Base-by-base conservation (phyloP, 35 echinoderm and acorn worm species). In the Acanthaster planci region DNA sequence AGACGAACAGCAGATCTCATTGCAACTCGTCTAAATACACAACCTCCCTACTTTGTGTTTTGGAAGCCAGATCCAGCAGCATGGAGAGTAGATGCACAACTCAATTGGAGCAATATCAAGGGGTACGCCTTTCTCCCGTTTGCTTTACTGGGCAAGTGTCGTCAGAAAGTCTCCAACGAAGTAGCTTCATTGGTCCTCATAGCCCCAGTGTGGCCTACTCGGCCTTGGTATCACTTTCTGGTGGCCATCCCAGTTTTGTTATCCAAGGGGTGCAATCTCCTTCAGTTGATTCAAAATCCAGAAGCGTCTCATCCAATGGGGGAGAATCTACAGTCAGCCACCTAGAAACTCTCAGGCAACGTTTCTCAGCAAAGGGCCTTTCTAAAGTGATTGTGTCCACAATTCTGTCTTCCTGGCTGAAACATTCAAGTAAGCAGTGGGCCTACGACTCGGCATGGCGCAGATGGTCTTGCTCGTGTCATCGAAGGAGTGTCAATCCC, bases 101-200 rank as follows among this genome's bases (percentile, higher is more conserved):
- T 34, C n/a, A 21, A 50, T 19, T 86, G 89, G 82, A 22, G 15
- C 7, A 54, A 79, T 10, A 23, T 55, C 19, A 30, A 30, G 23
- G 52, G 27, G 16, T 91, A 86, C 60, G 82, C 89, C 8, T 91
- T 91, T 31, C 89, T 77, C 19, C 89, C 83, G 5, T 91, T 91
- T 47, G 53, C n/a, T 26, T 76, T 85, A 1, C 50, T 91, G 7
- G 7, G 35, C 14, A 76, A 37, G 27, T 76, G 39, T 40, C 37
- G 85, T 5, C 64, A 80, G 9, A 91, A 91, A 51, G 78, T 86
- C 37, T 10, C 32, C 0, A 5, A 53, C 19, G 89, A 91, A 21
- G 29, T 21, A 37, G 89, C 76, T 17, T 15, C 78, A 39, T 68
- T 19, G 59, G 21, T 91, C 37, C 16, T 86, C 12, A 37, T 91